Base-by-base conservation (phyloP, 2,888 invertebrate genomes). In the Caenorhabditis macrosperma region DNA sequence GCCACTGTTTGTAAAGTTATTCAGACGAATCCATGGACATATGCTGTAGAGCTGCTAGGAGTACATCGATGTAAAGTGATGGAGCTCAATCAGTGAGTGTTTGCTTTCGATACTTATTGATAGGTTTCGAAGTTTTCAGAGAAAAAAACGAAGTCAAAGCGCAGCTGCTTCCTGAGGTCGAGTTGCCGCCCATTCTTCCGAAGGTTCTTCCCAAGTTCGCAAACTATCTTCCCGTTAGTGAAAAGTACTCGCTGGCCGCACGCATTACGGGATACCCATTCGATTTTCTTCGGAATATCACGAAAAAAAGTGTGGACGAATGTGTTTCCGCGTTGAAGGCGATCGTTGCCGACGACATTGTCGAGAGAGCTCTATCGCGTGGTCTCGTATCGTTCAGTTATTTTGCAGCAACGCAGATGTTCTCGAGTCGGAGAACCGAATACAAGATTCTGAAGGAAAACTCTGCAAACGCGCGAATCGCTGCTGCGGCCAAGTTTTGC, bases 361-460 rank as follows among this genome's bases (percentile, higher is more conserved):
- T 57, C 0, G 33, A 48, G 1, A 20, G 30, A n/a, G 72, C 72
- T 5, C 35, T 26, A 12, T 9, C 20, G 4, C 20, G 28, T 17
- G 72, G 72, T 22, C 50, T 72, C 9, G 17, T 28, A 1, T 64
- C 33, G 26, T 72, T 72, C 72, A 72, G 72, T 12, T 72, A 64
- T 30, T 72, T 57, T n/a, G 57, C 28, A 6, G 33, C 63, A 6
- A 22, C 38, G 17, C 20, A 72, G 2, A 50, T 64, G 38, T 55
- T 35, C 12, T 35, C 55, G 1, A 57, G 48, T 28, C 44, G 22
- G 12, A 15, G 24, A 17, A 72, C 28, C 1, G 63, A 72, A 20
- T 63, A 63, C 48, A 57, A 35, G 17, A 35, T 72, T n/a, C 41
- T 72, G 10, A 63, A 64, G 48, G 72, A 72, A 35, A 50, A 57